phyloP scores from a whole-genome alignment of 2,888 invertebrate genomes.

The Hetaerina titia region DNA sequence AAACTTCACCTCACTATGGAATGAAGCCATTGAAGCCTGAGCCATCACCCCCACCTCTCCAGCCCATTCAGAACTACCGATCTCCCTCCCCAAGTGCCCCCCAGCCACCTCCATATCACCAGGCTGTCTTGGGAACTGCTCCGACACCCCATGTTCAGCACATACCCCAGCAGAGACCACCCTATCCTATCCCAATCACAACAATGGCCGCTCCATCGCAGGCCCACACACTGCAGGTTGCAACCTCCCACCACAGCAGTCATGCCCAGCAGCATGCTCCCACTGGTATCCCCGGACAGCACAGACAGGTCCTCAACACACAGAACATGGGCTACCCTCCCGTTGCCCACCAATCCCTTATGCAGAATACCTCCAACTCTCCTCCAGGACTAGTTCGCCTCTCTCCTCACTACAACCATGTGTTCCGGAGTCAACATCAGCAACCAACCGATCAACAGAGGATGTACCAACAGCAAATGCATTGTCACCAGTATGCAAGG shows the following conservation, averaged over 20 bases:
- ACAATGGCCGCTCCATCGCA: slow-evolving; percentile 71
- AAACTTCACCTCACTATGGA: not conserved
- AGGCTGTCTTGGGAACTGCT: not conserved
- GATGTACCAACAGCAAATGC: slow-evolving; percentile 68
- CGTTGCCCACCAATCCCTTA: not conserved
- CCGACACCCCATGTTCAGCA: not conserved
- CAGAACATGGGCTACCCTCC: slow-evolving; percentile 32
- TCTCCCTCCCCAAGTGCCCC: slow-evolving; percentile 24
- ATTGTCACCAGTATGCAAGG: slow-evolving; percentile 68
- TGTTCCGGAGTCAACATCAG: slow-evolving; percentile 69
- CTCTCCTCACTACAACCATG: slow-evolving; percentile 73
- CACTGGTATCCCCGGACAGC: slow-evolving; percentile 74
- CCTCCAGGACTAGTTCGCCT: slow-evolving; percentile 71
- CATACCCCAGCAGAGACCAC: slow-evolving; percentile 62
- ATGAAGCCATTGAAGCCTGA: not conserved
- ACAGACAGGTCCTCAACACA: slow-evolving; percentile 75
- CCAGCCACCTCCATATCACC: not conserved
- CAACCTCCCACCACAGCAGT: slow-evolving; percentile 74
- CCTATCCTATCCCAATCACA: slow-evolving; percentile 75
- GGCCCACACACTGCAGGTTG: slow-evolving; percentile 70
- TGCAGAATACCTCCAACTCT: slow-evolving; percentile 73
- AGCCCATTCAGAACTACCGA: slow-evolving; percentile 20
- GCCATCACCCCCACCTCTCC: slow-evolving; percentile 16
- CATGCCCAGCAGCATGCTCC: slow-evolving; percentile 75
- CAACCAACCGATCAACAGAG: slow-evolving; percentile 68